phyloP scores from a whole-genome alignment of 2,797 vertebrate species.

The Gambusia yucatana region DNA sequence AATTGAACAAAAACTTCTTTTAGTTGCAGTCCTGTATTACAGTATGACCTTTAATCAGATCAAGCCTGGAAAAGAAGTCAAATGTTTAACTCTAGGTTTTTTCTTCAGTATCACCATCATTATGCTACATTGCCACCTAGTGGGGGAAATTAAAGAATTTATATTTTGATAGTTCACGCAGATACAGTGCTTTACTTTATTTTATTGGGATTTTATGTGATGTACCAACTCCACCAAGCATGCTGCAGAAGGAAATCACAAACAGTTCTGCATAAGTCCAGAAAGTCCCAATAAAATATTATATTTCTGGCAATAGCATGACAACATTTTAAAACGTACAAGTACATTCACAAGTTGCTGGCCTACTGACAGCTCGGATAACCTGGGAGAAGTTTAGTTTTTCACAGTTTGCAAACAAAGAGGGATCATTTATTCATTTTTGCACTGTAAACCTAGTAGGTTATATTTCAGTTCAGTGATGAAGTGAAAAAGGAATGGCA shows the following conservation, averaged over 20 bases:
- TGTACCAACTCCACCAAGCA: neutral
- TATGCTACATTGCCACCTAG: slow-evolving; percentile 8
- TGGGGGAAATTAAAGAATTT: neutral
- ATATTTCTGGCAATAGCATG: neutral
- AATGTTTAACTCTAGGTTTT: slow-evolving; percentile 1
- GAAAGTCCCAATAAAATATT: neutral
- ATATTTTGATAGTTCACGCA: neutral
- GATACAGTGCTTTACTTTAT: neutral
- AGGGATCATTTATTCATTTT: neutral
- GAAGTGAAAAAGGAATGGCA: neutral
- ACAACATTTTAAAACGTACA: neutral
- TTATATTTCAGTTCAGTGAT: neutral
- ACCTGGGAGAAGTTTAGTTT: neutral
- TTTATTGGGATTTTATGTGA: neutral
- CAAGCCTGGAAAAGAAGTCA: neutral
- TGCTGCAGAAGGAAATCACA: neutral
- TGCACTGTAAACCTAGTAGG: neutral
- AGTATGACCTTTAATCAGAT: slow-evolving; percentile 5
- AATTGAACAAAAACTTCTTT: neutral
- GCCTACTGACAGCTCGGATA: neutral
- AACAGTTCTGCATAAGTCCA: neutral
- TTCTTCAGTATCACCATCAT: neutral
- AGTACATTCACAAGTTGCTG: neutral
- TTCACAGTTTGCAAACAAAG: neutral
- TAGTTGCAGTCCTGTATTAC: slow-evolving; percentile 1